Conservation (phyloP, 1,140 invertebrate genomes). For the Gyrodactylus salaris region DNA sequence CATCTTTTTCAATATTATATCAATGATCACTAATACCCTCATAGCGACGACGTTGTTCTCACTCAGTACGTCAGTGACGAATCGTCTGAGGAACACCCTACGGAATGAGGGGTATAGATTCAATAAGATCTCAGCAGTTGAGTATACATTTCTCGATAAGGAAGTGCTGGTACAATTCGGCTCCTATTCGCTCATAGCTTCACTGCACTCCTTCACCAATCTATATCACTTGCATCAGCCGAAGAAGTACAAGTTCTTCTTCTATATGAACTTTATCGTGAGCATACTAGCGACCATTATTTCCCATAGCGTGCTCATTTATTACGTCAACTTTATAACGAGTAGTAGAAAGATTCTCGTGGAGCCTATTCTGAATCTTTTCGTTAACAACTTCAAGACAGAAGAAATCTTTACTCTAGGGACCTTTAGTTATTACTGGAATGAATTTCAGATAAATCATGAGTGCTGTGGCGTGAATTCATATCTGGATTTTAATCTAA, state of each 20-base stretch:
- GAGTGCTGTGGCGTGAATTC: background rate
- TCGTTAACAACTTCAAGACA: background rate
- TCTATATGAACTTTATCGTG: background rate
- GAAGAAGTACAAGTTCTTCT: background rate
- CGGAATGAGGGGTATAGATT: background rate
- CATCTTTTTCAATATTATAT: background rate
- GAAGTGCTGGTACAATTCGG: background rate
- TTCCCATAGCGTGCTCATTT: background rate
- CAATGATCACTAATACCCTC: background rate
- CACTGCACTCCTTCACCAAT: background rate
- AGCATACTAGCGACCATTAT: background rate
- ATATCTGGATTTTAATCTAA: background rate
- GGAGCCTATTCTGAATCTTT: background rate
- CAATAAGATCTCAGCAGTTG: background rate
- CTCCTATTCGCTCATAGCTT: background rate
- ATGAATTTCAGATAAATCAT: background rate
- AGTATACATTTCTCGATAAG: background rate
- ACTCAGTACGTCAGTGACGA: background rate
- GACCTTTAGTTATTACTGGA: background rate
- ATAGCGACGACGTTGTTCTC: background rate
- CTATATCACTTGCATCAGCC: background rate
- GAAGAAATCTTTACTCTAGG: background rate
- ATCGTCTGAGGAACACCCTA: background rate
- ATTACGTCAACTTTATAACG: background rate
- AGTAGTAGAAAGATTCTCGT: background rate